phyloP scores from a whole-genome alignment of 2,797 vertebrate genomes.

The Adrianichthys oophorus region DNA sequence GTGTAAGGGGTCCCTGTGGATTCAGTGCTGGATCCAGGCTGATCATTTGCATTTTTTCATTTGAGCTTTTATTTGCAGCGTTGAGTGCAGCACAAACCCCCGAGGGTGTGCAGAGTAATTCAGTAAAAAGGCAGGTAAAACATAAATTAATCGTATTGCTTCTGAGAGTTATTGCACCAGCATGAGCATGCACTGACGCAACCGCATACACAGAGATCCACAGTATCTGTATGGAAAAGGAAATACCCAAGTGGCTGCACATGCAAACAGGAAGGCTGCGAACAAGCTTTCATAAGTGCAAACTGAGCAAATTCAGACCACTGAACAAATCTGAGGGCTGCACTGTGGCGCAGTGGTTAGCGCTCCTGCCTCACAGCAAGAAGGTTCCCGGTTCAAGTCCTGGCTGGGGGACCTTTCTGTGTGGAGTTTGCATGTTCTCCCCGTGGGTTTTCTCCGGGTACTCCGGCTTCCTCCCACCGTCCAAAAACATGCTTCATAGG shows the following conservation, averaged over 20 bases:
- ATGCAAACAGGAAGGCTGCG: slow-evolving; percentile 12
- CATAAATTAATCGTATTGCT: slow-evolving; percentile 77
- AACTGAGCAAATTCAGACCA: slow-evolving; percentile 36
- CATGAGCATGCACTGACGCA: slow-evolving; percentile 18
- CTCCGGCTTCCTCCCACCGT: no score
- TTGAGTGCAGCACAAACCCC: slow-evolving; percentile 65
- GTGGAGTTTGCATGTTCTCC: no score
- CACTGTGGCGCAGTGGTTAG: no score
- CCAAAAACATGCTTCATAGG: no score
- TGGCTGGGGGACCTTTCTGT: no score
- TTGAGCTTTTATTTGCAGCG: slow-evolving; percentile 79
- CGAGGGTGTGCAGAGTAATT: slow-evolving; percentile 65
- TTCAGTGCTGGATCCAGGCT: slow-evolving; percentile 59
- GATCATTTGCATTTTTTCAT: slow-evolving; percentile 81
- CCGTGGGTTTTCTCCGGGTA: no score
- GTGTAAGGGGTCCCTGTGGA: slow-evolving; percentile 65
- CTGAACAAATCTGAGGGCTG: slow-evolving; percentile 2
- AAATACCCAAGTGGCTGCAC: not conserved
- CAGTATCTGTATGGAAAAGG: slow-evolving; percentile 16
- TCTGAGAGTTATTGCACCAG: slow-evolving; percentile 64
- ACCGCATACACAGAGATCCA: slow-evolving; percentile 21
- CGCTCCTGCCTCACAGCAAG: no score
- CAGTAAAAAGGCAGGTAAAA: slow-evolving; percentile 77
- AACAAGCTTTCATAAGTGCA: slow-evolving; percentile 16
- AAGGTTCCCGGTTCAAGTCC: no score